phyloP scores from a whole-genome alignment of 2,888 invertebrate genomes.

The Rotaria socialis region DNA sequence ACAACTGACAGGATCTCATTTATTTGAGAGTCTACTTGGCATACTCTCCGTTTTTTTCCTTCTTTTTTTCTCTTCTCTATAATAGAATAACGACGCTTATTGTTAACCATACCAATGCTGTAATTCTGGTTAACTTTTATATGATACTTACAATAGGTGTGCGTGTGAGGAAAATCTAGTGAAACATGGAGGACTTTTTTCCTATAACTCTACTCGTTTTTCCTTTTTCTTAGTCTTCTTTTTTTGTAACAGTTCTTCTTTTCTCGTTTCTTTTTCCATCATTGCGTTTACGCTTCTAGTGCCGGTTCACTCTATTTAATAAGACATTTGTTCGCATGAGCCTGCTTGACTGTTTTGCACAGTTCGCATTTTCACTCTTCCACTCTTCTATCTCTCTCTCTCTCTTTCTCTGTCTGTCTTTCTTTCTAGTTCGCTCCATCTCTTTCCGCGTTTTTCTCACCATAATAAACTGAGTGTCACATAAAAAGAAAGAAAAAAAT shows the following conservation, averaged over 20 bases:
- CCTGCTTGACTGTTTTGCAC: background rate
- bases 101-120: background rate
- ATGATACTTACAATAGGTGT: background rate
- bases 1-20: background rate
- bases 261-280: background rate
- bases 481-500: background rate
- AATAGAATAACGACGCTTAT: background rate
- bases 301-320: background rate
- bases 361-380: background rate
- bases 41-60: background rate
- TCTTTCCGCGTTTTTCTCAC: background rate
- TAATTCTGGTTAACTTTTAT: background rate
- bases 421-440: background rate
- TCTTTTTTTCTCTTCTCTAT: background rate
- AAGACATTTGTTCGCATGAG: conserved; percentile 26
- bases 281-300: background rate
- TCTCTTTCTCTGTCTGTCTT: background rate
- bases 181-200: background rate
- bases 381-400: background rate
- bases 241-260: background rate
- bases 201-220: background rate
- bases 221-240: background rate
- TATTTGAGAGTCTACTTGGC: conserved; percentile 1
- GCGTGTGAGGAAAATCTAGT: background rate
- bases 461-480: background rate